These are phyloP conservation scores for Onychorhynchus coronatus DNA, from an alignment of 2,113 vertebrate species.

Conservation along the genomic window DNA sequence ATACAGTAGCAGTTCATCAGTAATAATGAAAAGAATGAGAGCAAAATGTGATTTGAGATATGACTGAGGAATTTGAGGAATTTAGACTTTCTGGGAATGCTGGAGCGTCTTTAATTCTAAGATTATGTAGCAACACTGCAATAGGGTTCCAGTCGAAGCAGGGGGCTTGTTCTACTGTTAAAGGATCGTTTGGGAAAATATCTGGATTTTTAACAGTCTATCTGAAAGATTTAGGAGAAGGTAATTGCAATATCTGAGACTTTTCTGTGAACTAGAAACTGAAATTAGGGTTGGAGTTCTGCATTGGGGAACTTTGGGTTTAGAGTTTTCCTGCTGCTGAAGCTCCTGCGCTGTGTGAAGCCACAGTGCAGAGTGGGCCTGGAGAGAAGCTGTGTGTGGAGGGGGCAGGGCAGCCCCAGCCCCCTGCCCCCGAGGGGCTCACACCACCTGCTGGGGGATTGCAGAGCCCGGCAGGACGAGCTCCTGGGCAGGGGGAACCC, in stretches of 20 bases:
- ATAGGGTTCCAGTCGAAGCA: neutral
- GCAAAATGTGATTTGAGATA: neutral
- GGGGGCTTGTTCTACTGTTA: neutral
- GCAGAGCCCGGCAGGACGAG: neutral
- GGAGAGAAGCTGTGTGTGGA: no score
- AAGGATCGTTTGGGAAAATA: neutral
- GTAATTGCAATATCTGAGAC: neutral
- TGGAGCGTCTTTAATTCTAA: neutral
- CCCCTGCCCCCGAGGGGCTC: no score
- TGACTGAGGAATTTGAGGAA: neutral
- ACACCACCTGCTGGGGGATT: no score
- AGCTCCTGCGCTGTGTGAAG: neutral
- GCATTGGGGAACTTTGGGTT: neutral
- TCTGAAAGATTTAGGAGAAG: neutral
- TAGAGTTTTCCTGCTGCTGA: neutral
- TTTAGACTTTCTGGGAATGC: neutral
- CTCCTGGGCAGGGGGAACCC: neutral
- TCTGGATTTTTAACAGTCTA: neutral
- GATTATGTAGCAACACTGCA: neutral
- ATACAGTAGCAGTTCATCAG: neutral
- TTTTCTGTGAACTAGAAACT: neutral
- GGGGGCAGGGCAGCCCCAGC: no score
- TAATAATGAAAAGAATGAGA: neutral
- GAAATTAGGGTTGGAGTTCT: neutral
- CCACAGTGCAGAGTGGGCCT: neutral